Base-by-base conservation (phyloP, 2,797 vertebrate genomes). In the Crocodylus rhombifer region DNA sequence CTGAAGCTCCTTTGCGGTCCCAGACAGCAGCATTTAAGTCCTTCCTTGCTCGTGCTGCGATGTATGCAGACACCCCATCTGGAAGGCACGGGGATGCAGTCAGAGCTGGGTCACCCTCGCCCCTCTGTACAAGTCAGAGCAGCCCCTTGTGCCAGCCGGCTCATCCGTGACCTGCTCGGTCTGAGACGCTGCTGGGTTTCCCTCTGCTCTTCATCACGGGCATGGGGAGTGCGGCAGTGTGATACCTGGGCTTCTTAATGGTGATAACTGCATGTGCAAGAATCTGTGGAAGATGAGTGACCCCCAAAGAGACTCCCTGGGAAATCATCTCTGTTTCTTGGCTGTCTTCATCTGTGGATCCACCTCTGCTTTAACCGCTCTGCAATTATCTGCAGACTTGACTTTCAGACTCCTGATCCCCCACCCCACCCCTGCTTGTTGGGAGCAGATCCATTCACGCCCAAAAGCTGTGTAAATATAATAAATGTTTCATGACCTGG, bases 201-300 rank as follows among this genome's bases (percentile, higher is more conserved):
- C 21, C 30, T 58, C 28, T 77, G 71, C 77, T 33, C 16, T 4
- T 28, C 36, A 30, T 18, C 6, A 11, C 42, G 10, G 7, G 36
- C 30, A 73, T 21, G 14, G 69, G 69, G 33, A n/a, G 20, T 16
- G 30, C 5, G 56, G 57, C 65, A 64, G 3, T 23, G 30, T 82
- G 73, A 2, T 5, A 4, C 0, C 56, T 1, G 6, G n/a, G 36
- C 64, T 87, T 16, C 18, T 71, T 14, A 57, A 42, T 2, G 16
- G 33, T 0, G 1, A 26, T 67, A 25, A 5, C 67, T 69, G 14
- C 63, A 82, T 0, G 1, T 4, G 11, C 0, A 1, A 4, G 12
- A 73, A 25, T 13, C 61, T 18, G 30, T 21, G 30, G 21, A 60
- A 69, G 56, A 36, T 33, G 25, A 51, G 18, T 0, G 6, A 86